Base-by-base conservation (phyloP, 2,888 invertebrate genomes). In the Drosophila cognata region DNA sequence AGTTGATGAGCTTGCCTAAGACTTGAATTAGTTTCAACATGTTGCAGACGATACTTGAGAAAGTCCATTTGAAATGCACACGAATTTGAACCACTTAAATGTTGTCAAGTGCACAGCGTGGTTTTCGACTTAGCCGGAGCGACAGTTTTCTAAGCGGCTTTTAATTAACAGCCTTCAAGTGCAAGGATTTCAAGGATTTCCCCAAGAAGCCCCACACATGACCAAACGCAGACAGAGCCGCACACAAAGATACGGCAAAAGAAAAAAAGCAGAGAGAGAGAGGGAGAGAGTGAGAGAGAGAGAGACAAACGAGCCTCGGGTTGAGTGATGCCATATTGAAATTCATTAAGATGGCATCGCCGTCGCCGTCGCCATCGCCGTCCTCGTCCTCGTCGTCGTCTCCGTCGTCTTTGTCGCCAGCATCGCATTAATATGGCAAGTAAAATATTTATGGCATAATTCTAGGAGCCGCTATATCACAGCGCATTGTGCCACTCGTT, bases 391-490 rank as follows among this genome's bases (percentile, higher is more conserved):
- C 67, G 28, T 56, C 53, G 59, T 43, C 51, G 31, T 13, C 46
- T 36, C 43, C 41, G 35, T 43, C 31, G 46, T 25, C 68, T 36
- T 64, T 53, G 74, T 64, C 72, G 66, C 69, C 71, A 48, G 68
- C 74, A 51, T 78, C 77, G 78, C 69, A 84, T 88, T 86, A 86
- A 90, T 83, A 81, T 84, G 90, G 89, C 89, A 84, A 89, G 89
- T 90, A 75, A 90, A 87, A 87, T 90, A 87, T 90, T 90, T 90
- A 87, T 90, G 81, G 89, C 90, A 90, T 87, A 89, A 79, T 87
- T 87, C 88, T 81, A 71, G 89, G 76, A 75, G 79, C 87, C 61
- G 81, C 72, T 82, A 74, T 82, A 88, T 73, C 74, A 31, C 64
- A 73, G 77, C 73, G 75, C 75, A 86, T 78, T 90, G 86, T 80